Base-by-base conservation (phyloP, 2,797 vertebrate genomes). In the Betta splendens region DNA sequence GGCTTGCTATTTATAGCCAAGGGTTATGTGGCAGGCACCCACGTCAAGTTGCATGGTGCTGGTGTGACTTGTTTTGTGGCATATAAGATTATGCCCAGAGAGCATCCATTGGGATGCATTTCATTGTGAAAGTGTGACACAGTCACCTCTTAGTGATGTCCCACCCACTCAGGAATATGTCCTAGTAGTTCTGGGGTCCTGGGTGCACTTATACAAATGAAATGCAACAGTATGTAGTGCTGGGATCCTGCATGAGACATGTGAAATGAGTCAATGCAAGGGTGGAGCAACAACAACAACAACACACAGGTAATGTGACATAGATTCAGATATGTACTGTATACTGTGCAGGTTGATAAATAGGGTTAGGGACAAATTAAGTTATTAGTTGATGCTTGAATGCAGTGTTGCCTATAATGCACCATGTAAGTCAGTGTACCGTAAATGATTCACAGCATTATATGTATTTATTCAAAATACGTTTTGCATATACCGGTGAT, bases 1-100 rank as follows among this genome's bases (percentile, higher is more conserved):
- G 63, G 53, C 49, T 37, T 39, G 31, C 81, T 92, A 89, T 88
- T 87, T 89, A 87, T 91, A 92, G 74, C 55, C n/a, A 23, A 38
- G 37, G 68, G 62, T 63, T 82, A 67, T 77, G 67, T 72, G 46
- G 52, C 55, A 65, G 74, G 60, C 18, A 66, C 55, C 44, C 65
- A 18, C 42, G 62, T 79, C 64, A 54, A 54, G 61, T 58, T 67
- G 59, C 74, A 46, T 50, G 47, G 54, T 11, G 2, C 40, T 68
- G 54, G 48, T 70, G 51, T 39, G 26, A 48, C 38, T 57, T 70
- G 46, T 74, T 65, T 38, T 72, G 59, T 44, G 16, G 13, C 26
- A 45, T 29, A 38, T 43, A 53, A 46, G 48, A 58, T 48, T 12
- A 32, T 53, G 45, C 28, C 52, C 33, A 29, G 15, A 38, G 49